Evolutionary conservation across 2,888 invertebrate genomes (phyloP), one percentile per base, ranked within the genome.

Genomic region (Glaucopsyche alexis): DNA sequence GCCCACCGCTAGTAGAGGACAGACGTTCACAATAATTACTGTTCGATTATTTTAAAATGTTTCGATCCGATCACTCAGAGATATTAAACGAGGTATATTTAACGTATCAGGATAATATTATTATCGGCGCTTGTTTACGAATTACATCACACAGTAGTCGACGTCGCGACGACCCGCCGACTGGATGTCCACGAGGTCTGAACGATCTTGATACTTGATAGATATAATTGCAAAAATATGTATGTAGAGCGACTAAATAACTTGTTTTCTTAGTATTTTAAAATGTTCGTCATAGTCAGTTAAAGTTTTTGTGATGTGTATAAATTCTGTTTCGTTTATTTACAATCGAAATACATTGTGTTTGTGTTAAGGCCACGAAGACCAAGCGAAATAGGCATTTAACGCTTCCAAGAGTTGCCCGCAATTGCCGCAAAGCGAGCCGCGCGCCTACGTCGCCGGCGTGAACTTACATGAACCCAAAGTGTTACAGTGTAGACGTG

Each of bases 101-200:
- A 60, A 60, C 69, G 49, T 14, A 29, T 49, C 69, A 49, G 69
- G 69, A 69, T 69, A 69, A 69, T 69, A 49, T 69, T 69, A 49
- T 69, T 60, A 60, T 60, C 60, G 60, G 60, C 47, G 69, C 69
- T 69, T 69, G 69, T 69, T 49, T 69, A 69, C 47, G 69, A 69
- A 13, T 69, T 69, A 69, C 69, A 69, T 69, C 69, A 69, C 47
- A 67, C 69, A 69, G 69, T 69, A 69, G 69, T 69, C 16, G 69
- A 14, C 69, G 47, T 49, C 47, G 69, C 69, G 47, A 19, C 69
- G 47, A n/a, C 69, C 69, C 19, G 13, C 14, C 29, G 69, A 29
- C 14, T 19, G 47, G n/a, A 47, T 47, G 69, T 47, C 69, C 45
- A 16, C 66, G 69, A 16, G 16, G 49, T 66, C 42, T 42, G 66